Evolutionary conservation across 2,113 vertebrate species (phyloP).

Genomic region (Dipodomys ordii): DNA sequence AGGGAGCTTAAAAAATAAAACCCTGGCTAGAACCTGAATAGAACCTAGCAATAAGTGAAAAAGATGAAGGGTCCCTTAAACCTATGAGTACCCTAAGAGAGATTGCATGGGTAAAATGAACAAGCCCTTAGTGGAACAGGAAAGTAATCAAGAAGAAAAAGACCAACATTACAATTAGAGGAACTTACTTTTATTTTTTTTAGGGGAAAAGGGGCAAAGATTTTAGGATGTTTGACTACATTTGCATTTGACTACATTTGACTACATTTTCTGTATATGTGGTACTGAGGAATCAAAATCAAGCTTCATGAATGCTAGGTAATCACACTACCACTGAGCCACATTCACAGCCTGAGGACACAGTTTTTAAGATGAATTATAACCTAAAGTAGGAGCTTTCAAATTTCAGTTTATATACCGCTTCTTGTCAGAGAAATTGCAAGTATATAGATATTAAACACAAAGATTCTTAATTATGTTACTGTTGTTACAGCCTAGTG

Average conservation of each 20-base stretch:
- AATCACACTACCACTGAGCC: too few relatives aligned
- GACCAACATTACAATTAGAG: neutral
- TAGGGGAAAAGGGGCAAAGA: neutral
- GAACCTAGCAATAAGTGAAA: neutral
- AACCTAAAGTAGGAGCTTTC: slow-evolving; percentile 31
- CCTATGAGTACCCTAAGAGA: neutral
- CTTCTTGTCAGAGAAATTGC: neutral
- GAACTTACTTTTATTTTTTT: slow-evolving; percentile 6
- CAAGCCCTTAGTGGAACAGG: neutral
- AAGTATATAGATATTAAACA: slow-evolving; percentile 35
- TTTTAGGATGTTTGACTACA: neutral
- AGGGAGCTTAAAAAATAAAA: slow-evolving; percentile 24
- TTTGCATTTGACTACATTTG: neutral
- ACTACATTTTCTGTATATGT: neutral
- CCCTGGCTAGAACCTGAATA: too few relatives aligned
- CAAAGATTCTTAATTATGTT: slow-evolving; percentile 49
- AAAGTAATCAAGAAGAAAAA: neutral
- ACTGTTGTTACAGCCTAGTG: slow-evolving; percentile 14
- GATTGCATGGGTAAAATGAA: neutral
- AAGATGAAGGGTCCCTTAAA: slow-evolving; percentile 11
- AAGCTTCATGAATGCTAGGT: too few relatives aligned
- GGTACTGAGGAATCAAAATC: too few relatives aligned
- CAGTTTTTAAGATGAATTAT: slow-evolving; percentile 18
- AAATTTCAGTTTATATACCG: slow-evolving; percentile 6
- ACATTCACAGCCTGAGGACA: neutral